These are phyloP conservation scores for Cerastis rubricosa DNA, from an alignment of 2,888 invertebrate species.

Conservation along the genomic window DNA sequence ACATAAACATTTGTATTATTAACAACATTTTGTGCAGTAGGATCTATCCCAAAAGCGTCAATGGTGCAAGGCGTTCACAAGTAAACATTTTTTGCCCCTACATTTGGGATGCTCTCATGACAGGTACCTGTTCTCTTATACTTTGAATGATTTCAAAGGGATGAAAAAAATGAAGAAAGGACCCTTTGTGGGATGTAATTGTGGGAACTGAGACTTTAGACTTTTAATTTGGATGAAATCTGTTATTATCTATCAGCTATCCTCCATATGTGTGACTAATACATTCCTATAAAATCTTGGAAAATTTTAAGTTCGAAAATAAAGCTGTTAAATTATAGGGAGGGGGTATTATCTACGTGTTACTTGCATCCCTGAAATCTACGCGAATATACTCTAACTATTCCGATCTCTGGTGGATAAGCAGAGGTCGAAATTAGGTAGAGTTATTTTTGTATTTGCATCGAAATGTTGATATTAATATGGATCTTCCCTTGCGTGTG, in stretches of 20 bases:
- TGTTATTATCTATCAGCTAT: too few relatives aligned
- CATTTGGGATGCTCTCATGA: constrained; percentile 8
- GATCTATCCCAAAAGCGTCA: neutral
- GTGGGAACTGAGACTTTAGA: constrained; percentile 45
- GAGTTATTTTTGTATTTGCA: too few relatives aligned
- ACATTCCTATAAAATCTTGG: neutral
- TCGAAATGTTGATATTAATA: too few relatives aligned
- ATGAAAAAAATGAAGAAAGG: constrained; percentile 37
- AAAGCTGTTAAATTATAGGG: neutral
- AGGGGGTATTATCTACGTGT: neutral
- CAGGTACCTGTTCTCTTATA: constrained; percentile 57
- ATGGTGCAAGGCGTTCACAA: constrained; percentile 43
- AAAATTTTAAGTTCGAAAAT: neutral
- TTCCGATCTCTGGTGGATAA: too few relatives aligned
- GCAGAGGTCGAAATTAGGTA: too few relatives aligned
- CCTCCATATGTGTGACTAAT: too few relatives aligned
- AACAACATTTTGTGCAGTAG: too few relatives aligned
- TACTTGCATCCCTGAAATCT: neutral
- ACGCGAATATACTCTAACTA: too few relatives aligned
- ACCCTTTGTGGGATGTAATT: constrained; percentile 15
- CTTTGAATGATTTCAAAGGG: constrained; percentile 21
- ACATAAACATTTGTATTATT: too few relatives aligned
- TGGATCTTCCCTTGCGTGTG: too few relatives aligned
- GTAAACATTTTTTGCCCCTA: constrained; percentile 39
- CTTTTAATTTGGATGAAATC: neutral